Base-by-base conservation (phyloP, 2,797 vertebrate species). In the Sciurus vulgaris region DNA sequence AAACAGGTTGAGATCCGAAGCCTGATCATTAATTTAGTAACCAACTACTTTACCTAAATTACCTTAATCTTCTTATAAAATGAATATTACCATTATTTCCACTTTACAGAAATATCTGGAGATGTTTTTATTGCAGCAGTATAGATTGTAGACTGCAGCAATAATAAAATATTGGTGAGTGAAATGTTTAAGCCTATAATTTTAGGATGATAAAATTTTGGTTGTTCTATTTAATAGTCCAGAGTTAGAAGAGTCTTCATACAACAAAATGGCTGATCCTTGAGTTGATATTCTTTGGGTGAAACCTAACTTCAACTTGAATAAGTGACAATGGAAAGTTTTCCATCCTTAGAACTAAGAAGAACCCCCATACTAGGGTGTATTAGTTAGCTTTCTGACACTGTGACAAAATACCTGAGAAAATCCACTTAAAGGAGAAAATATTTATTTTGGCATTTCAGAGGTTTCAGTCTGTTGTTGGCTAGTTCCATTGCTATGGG, bases 101-200 rank as follows among this genome's bases (percentile, higher is more conserved):
- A 44, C 91, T 94, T 93, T 63, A 90, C 63, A 72, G 26, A 86
- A 8, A 89, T 82, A 44, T 85, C 33, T 78, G 6, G 51, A 51
- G 51, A 30, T 67, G 5, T 26, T 89, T 94, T 92, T 87, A 72
- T 54, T 90, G 61, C n/a, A 84, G 8, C 18, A 22, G 15, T 81
- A 65, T 10, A 78, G 49, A 44, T 38, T 73, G 18, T 35, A 63
- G 65, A 65, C 28, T 81, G 10, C 20, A 81, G 28, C 61, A 72
- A 54, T 78, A 47, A 83, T 70, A 95, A 86, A 88, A 72, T 88
- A 86, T 86, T 67, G 93, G 70, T 74, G 44, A 95, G 74, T 44
- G 15, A 96, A 94, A 83, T 70, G 15, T 86, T 93, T 69, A 87
- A 95, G 41, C 74, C 28, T 30, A 9, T 74, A 33, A 92, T 65